Base-by-base conservation (phyloP, 2,113 vertebrate genomes). In the Rhineura floridana region DNA sequence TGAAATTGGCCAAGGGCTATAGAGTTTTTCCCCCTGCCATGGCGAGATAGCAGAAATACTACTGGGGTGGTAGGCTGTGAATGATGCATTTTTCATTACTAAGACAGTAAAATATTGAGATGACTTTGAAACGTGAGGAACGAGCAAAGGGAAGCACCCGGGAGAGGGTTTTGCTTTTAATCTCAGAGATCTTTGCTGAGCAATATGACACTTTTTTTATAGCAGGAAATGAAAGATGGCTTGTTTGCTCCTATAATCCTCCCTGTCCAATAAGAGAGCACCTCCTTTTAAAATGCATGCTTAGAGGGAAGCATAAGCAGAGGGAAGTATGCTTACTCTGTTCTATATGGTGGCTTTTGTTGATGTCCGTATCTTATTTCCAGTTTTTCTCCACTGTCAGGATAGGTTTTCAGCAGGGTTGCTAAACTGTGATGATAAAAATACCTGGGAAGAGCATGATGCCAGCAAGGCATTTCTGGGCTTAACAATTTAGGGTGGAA, bases 61-160 rank as follows among this genome's bases (percentile, higher is more conserved):
- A 77, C 30, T 85, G 85, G 83, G 46, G 55, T 89, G 80, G 75
- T 86, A 76, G 84, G 55, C 87, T 25, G 55, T 30, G 87, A 65
- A 62, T 82, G 83, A 94, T 94, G 87, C 87, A 93, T 91, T 94
- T 95, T 95, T 95, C 91, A 95, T 94, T 95, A 93, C 81, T 42
- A 7, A 91, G 90, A 89, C 59, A 91, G 92, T 94, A 93, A 94
- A 94, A 95, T 94, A 95, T 92, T 94, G 93, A 94, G 94, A 95
- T 91, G 65, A 87, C 93, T 94, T 93, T 84, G 52, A 48, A 88
- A 86, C 76, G 81, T 59, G 63, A 91, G 87, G 62, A 81, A 69
- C 65, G 86, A 94, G 92, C 84, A 77, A 91, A 91, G 85, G 72
- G 89, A 92, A 92, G 93, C 87, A 89, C 92, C 93, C 92, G 82